These are phyloP conservation scores for Aspiorhynchus laticeps DNA, from an alignment of 2,113 vertebrate species.

Conservation along the genomic window DNA sequence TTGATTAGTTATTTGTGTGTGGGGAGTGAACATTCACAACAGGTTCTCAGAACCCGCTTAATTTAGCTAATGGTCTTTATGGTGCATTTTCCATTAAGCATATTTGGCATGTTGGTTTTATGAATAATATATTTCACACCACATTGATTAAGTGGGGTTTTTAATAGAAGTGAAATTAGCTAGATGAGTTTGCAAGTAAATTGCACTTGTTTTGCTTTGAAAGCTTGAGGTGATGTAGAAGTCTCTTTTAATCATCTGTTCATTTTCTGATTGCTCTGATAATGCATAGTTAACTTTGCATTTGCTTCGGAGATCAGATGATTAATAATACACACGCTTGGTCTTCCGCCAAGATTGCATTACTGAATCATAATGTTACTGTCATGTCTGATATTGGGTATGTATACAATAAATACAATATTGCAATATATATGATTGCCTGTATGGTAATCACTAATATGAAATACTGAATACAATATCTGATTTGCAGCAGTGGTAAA, in stretches of 20 bases:
- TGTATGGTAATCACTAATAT: neutral
- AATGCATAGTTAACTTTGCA: constrained; percentile 37
- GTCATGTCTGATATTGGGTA: neutral
- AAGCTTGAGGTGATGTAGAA: constrained; percentile 34
- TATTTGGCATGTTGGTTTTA: constrained; percentile 58
- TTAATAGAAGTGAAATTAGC: constrained; percentile 59
- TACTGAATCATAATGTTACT: constrained; percentile 13
- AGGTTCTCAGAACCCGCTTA: constrained; percentile 33
- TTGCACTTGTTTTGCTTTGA: constrained; percentile 47
- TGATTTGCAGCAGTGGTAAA: neutral
- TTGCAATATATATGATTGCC: neutral
- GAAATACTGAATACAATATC: neutral
- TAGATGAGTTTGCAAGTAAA: constrained; percentile 46
- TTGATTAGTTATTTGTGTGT: constrained; percentile 38
- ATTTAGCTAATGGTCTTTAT: constrained; percentile 55
- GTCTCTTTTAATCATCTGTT: constrained; percentile 31
- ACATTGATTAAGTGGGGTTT: constrained; percentile 58
- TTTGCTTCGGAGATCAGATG: constrained; percentile 20
- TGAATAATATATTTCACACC: constrained; percentile 63
- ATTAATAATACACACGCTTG: constrained; percentile 3
- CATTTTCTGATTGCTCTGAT: constrained; percentile 35
- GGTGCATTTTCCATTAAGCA: constrained; percentile 56
- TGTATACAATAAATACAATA: neutral
- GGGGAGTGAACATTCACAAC: constrained; percentile 26
- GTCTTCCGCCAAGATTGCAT: neutral